A percentile compares a stretch with the other conserved stretches of the same genome.
phyloP scores from a whole-genome alignment of 2,113 vertebrate species.

The Mionectes macconnelli region DNA sequence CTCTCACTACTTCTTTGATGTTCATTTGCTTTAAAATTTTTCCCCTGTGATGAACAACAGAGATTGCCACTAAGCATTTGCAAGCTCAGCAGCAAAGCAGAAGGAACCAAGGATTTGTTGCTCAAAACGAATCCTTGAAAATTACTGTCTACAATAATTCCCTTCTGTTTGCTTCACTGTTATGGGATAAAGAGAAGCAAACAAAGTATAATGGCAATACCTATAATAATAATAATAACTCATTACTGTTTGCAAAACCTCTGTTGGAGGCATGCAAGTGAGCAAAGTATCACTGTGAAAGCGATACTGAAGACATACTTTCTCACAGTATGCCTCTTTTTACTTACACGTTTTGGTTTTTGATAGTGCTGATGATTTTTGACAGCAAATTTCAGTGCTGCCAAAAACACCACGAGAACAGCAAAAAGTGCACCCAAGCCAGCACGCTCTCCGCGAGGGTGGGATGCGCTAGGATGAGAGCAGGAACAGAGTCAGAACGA shows the following conservation, averaged over 20 bases:
- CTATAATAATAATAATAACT: not conserved
- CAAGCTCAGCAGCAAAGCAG: slow-evolving; percentile 36
- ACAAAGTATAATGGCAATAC: not conserved
- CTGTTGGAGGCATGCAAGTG: not conserved
- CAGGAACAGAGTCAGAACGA: not conserved
- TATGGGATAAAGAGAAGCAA: not conserved
- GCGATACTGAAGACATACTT: not conserved
- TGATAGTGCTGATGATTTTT: not conserved
- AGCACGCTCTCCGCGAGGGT: not conserved
- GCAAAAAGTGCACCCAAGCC: not conserved
- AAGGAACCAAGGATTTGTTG: not conserved
- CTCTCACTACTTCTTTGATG: slow-evolving; percentile 39
- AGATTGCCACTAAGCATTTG: slow-evolving; percentile 33
- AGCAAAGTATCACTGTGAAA: not conserved
- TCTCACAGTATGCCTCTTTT: not conserved
- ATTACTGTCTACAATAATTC: not conserved
- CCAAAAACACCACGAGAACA: not conserved
- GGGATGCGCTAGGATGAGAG: not conserved
- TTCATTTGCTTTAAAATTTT: slow-evolving; percentile 45
- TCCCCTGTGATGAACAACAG: slow-evolving; percentile 37
- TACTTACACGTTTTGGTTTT: not conserved
- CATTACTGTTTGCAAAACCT: not conserved
- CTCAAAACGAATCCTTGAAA: not conserved
- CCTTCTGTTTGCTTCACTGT: not conserved
- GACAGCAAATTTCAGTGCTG: not conserved